Percentiles rank a stretch among this genome's conserved stretches.
These are phyloP conservation scores for Temnothorax rugatulus DNA, from an alignment of 2,888 invertebrate species.

Conservation along the genomic window DNA sequence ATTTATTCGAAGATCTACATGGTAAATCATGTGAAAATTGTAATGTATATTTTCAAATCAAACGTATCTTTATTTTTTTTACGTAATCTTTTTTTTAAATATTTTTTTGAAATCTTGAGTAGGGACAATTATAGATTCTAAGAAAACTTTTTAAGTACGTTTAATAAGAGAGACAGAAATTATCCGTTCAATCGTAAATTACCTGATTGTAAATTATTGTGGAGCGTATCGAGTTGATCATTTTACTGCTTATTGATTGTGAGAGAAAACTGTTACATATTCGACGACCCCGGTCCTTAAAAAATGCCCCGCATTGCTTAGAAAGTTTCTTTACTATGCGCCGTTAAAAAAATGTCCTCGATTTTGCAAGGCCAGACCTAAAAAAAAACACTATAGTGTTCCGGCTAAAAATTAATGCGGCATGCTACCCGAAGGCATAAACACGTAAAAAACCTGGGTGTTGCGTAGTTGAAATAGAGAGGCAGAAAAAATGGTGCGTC, in stretches of 20 bases:
- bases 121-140: neutral
- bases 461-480: constrained; percentile 52
- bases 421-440: constrained; percentile 61
- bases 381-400: constrained; percentile 82
- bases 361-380: constrained; percentile 71
- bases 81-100: neutral
- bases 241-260: neutral
- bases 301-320: neutral
- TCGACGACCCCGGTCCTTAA: neutral
- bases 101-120: neutral
- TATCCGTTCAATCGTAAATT: neutral
- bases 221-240: neutral
- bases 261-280: constrained; percentile 1
- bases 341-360: constrained; percentile 77
- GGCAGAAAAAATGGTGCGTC: constrained; percentile 63
- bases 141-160: neutral
- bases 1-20: constrained; percentile 14
- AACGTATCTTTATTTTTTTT: neutral
- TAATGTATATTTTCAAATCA: neutral
- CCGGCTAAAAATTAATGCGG: constrained; percentile 83
- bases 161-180: neutral
- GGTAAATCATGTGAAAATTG: neutral
- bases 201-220: neutral
- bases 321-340: constrained; percentile 76
- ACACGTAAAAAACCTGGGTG: constrained; percentile 69